Conservation (phyloP, 2,888 invertebrate genomes). For the Catocala nupta region DNA sequence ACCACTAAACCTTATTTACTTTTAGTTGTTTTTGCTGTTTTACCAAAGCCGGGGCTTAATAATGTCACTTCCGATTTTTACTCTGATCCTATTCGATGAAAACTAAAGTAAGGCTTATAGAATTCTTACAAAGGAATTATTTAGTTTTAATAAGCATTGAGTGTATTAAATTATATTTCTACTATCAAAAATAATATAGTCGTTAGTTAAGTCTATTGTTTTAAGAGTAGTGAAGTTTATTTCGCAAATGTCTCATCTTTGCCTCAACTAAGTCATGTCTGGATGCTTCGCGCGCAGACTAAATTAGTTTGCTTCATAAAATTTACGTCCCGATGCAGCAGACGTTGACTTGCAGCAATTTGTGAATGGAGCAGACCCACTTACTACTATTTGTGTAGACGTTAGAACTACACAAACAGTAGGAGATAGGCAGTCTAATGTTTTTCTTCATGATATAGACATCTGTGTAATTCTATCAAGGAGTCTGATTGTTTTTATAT, state of each 20-base stretch:
- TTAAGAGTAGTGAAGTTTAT: no score
- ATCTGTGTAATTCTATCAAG: no score
- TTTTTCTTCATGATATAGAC: slow-evolving; percentile 3
- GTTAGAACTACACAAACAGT: no score
- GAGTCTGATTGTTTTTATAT: no score
- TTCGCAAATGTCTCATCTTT: not conserved
- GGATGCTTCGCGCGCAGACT: slow-evolving; percentile 13
- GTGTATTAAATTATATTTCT: no score
- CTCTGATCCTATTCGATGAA: not conserved
- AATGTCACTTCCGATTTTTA: not conserved
- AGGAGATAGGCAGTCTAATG: not conserved
- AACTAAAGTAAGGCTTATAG: not conserved
- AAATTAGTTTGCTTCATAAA: slow-evolving; percentile 36
- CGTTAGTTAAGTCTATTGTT: no score
- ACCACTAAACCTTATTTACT: slow-evolving; percentile 9
- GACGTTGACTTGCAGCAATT: slow-evolving; percentile 26
- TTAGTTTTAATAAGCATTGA: no score
- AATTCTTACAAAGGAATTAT: no score
- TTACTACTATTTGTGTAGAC: slow-evolving; percentile 16
- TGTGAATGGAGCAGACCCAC: slow-evolving; percentile 21
- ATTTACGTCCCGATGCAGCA: slow-evolving; percentile 34
- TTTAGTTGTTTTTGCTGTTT: slow-evolving; percentile 15
- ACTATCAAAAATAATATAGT: no score
- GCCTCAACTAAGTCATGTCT: slow-evolving; percentile 4
- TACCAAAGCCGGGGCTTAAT: slow-evolving; percentile 6